phyloP scores from a whole-genome alignment of 2,113 vertebrate genomes.

The Oncorhynchus keta region DNA sequence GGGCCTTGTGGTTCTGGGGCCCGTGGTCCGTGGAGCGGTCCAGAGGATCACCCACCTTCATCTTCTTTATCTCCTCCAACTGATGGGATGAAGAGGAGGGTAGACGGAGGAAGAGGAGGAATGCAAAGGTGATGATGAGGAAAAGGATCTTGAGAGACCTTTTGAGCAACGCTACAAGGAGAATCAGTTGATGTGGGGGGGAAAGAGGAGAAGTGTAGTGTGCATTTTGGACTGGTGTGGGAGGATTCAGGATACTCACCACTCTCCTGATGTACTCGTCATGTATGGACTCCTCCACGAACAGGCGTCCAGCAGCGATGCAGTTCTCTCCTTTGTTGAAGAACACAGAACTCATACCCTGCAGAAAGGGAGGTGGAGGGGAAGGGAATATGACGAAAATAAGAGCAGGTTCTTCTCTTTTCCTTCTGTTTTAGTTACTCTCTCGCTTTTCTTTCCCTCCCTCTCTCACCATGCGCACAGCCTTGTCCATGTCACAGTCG shows the following conservation, averaged over 20 bases:
- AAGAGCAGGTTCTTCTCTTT: not conserved
- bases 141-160: not conserved
- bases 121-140: not conserved
- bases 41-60: slow-evolving; percentile 86
- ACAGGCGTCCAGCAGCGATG: slow-evolving; percentile 85
- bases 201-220: not conserved
- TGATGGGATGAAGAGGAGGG: slow-evolving; percentile 31
- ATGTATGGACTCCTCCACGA: slow-evolving; percentile 83
- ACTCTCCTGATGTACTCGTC: slow-evolving; percentile 80
- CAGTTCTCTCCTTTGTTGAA: slow-evolving; percentile 93
- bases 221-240: not conserved
- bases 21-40: slow-evolving; percentile 85
- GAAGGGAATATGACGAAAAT: not conserved
- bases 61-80: slow-evolving; percentile 84
- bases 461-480: slow-evolving; percentile 83
- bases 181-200: not conserved
- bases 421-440: not conserved
- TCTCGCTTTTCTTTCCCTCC: not conserved
- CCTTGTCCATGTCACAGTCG: slow-evolving; percentile 87
- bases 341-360: slow-evolving; percentile 88
- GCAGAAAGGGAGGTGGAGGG: not conserved
- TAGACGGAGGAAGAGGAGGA: not conserved
- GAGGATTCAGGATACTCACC: slow-evolving; percentile 60
- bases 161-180: too few species aligned
- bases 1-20: slow-evolving; percentile 87